Evolutionary conservation across 2,888 invertebrate genomes (phyloP).

Genomic region (Dynastes tityus): DNA sequence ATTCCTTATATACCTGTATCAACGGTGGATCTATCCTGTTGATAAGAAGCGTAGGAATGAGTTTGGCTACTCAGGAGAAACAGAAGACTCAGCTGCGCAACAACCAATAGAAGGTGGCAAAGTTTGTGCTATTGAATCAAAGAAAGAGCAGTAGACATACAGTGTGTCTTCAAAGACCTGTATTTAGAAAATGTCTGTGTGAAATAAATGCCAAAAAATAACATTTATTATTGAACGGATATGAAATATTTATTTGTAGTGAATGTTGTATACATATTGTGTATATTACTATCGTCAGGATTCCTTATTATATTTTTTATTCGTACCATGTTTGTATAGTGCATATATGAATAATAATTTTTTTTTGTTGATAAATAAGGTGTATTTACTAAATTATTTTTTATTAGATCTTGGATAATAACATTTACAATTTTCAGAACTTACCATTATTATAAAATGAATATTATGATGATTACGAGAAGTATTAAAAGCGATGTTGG

Average conservation of each 20-base stretch:
- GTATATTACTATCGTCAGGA: slow-evolving; percentile 15
- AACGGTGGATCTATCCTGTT: slow-evolving; percentile 98
- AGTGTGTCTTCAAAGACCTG: not conserved
- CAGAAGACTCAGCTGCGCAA: slow-evolving; percentile 48
- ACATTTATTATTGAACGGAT: not conserved
- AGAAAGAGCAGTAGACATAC: slow-evolving; percentile 52
- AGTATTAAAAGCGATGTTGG: too few relatives aligned
- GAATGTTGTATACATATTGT: slow-evolving; percentile 31
- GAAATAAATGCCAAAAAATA: slow-evolving; percentile 35
- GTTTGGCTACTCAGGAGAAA: slow-evolving; percentile 96
- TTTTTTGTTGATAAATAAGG: slow-evolving; percentile 6
- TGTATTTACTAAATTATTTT: not conserved
- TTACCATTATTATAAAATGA: too few relatives aligned
- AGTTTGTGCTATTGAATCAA: slow-evolving; percentile 57
- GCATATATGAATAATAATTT: slow-evolving; percentile 15
- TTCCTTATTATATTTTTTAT: slow-evolving; percentile 29
- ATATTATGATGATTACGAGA: too few relatives aligned
- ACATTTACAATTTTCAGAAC: not conserved
- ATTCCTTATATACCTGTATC: slow-evolving; percentile 98
- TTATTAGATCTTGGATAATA: slow-evolving; percentile 10
- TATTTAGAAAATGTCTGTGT: slow-evolving; percentile 2
- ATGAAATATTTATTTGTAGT: slow-evolving; percentile 37
- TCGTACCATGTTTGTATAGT: slow-evolving; percentile 21
- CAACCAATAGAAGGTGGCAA: slow-evolving; percentile 30
- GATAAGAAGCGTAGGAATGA: slow-evolving; percentile 97